Evolutionary conservation across 2,113 vertebrate species (phyloP).

Genomic region (Anhinga rufa): DNA sequence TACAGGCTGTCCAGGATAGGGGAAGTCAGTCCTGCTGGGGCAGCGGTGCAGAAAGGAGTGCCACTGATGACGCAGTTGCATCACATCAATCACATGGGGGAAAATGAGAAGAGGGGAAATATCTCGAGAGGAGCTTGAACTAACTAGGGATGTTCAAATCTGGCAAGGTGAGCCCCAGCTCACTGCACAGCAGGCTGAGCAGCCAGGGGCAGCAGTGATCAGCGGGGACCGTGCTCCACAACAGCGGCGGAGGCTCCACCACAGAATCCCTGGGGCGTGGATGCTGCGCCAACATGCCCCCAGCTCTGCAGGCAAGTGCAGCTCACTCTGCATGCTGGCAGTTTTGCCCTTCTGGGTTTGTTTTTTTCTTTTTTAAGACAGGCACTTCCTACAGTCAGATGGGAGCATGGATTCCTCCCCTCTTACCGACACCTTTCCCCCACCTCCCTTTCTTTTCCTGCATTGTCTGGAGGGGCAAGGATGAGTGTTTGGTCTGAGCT

Average conservation of each 20-base stretch:
- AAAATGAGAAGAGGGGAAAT: neutral
- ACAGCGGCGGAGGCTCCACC: neutral
- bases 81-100: no score
- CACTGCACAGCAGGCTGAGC: no score
- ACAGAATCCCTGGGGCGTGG: neutral
- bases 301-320: neutral
- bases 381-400: neutral
- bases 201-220: no score
- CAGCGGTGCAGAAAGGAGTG: fast-evolving
- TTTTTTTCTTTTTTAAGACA: neutral
- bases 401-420: neutral
- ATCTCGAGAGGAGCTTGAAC: neutral
- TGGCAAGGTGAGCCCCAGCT: neutral
- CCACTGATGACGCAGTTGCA: neutral
- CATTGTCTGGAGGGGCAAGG: neutral
- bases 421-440: neutral
- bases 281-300: neutral
- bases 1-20: fast-evolving
- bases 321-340: neutral
- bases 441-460: neutral
- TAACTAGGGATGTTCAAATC: neutral
- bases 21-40: neutral
- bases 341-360: no score
- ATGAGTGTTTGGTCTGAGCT: neutral
- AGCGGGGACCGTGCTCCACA: neutral